Conservation (phyloP, 2,113 vertebrate genomes). For the Chinchilla lanigera region DNA sequence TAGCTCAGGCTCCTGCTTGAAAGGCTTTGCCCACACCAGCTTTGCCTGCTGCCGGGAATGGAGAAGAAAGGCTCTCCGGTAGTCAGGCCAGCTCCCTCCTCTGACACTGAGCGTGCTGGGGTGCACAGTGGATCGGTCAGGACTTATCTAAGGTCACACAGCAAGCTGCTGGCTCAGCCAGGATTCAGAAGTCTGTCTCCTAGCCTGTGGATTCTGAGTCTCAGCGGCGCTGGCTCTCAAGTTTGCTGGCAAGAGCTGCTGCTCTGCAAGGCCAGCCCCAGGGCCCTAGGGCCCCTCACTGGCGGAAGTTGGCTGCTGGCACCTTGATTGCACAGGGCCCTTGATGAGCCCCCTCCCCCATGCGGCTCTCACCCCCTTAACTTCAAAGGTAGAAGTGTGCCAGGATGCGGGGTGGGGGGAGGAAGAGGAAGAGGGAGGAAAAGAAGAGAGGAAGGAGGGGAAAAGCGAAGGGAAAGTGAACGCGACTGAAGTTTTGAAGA, state of each 20-base stretch:
- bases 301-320: background rate
- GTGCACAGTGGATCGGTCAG: background rate
- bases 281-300: background rate
- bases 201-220: background rate
- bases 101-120: background rate
- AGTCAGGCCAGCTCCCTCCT: background rate
- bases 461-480: background rate
- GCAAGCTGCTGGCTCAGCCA: background rate
- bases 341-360: background rate
- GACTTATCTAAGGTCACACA: background rate
- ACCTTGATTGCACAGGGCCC: background rate
- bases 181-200: background rate
- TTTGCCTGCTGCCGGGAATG: background rate
- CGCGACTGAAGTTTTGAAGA: slow-evolving; percentile 27
- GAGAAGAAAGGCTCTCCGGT: background rate
- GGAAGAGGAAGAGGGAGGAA: no score
- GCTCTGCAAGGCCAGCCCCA: background rate
- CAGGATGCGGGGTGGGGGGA: background rate
- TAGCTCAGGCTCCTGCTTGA: slow-evolving; percentile 34
- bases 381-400: background rate
- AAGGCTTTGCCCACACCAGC: background rate
- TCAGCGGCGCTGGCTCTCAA: background rate
- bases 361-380: background rate
- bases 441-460: background rate
- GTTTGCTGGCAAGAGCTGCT: background rate